A percentile compares a stretch with the other conserved stretches of the same genome.
Conservation (phyloP, 2,888 invertebrate species). For the Ernsta delagoae region DNA sequence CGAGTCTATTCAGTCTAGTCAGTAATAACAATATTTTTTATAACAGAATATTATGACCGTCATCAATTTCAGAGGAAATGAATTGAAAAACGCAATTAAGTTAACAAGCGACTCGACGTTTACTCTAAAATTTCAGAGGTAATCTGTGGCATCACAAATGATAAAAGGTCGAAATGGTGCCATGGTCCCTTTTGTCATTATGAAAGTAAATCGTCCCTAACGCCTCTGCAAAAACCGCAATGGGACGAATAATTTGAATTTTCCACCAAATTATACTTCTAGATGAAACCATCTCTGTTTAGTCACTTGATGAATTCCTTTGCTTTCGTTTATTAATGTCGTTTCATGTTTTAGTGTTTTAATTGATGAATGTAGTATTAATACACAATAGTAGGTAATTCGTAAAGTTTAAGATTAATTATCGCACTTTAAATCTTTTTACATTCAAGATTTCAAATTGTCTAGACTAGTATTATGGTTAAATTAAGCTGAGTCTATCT, state of each 20-base stretch:
- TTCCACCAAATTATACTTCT: conserved; percentile 22
- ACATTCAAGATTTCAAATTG: no score
- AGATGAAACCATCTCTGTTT: background rate
- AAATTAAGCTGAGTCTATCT: background rate
- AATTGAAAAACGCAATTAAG: background rate
- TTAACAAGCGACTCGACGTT: background rate
- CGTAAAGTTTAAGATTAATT: no score
- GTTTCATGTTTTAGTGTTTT: background rate
- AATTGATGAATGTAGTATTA: background rate
- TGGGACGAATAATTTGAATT: conserved; percentile 23
- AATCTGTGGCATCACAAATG: conserved; percentile 4
- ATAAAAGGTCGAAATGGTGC: conserved; percentile 1
- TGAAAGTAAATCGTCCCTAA: conserved; percentile 18
- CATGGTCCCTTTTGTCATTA: conserved; percentile 6
- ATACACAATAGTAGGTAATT: no score
- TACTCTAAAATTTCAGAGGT: conserved; percentile 1
- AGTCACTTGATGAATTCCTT: background rate
- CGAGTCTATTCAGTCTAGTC: background rate
- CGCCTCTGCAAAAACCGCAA: conserved; percentile 17
- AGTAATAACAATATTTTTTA: background rate
- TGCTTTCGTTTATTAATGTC: background rate
- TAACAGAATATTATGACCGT: background rate
- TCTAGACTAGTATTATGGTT: no score
- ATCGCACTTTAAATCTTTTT: no score
- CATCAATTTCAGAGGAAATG: background rate